Base-by-base conservation (phyloP, 2,888 invertebrate species). In the Gasteruption jaculator region DNA sequence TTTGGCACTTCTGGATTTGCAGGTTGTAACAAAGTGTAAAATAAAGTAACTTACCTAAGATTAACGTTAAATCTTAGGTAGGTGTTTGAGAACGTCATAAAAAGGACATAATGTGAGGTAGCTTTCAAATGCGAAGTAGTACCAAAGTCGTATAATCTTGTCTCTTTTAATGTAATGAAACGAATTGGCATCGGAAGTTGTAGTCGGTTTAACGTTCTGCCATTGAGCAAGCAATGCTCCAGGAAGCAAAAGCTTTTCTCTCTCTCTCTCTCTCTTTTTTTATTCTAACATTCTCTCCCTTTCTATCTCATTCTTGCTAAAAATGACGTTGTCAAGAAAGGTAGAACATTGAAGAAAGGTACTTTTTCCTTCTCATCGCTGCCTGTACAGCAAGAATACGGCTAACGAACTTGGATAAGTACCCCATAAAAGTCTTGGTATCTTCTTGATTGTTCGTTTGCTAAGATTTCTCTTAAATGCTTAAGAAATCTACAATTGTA, bases 381-480 rank as follows among this genome's bases (percentile, higher is more conserved):
- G 31, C 39, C 25, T 33, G 6, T 3, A 32, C 32, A 24, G 15
- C 37, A 35, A 30, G 25, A 26, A 27, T 22, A 31, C 45, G 38
- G 46, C 50, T 52, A 56, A 56, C 51, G 53, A 56, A 54, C 56
- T 50, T 41, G 40, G 37, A 35, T 40, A 49, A 57, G 46, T 50
- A 35, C 41, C 24, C 48, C 53, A 46, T 55, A 50, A 50, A 32
- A 54, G 46, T 38, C 48, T 38, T 22, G 37, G 48, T 48, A 39
- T 48, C 38, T 39, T n/a, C 37, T 31, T 46, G 49, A 53, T 50
- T 57, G 49, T 50, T 38, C 42, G 33, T 31, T 32, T 19, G 44
- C n/a, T n/a, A n/a, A n/a, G n/a, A n/a, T n/a, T n/a, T n/a, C n/a
- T n/a, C n/a, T n/a, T n/a, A n/a, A n/a, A n/a, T n/a, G n/a, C n/a